A percentile compares a stretch with the other conserved stretches of the same genome.
phyloP scores from a whole-genome alignment of 2,113 vertebrate genomes.

The Pangasianodon hypophthalmus region DNA sequence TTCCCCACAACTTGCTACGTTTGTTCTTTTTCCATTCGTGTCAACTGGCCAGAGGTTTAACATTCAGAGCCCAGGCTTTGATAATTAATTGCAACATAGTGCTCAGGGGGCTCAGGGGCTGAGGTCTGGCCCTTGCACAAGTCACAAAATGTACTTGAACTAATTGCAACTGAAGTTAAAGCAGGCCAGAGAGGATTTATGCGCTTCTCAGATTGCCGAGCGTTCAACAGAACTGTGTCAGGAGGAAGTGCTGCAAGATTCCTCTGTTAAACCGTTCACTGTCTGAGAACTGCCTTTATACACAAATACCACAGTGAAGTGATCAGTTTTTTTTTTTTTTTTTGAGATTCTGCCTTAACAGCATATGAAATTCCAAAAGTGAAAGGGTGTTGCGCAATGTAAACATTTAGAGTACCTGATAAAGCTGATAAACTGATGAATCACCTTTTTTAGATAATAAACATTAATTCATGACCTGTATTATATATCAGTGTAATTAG shows the following conservation, averaged over 20 bases:
- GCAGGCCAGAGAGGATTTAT: conserved; percentile 66
- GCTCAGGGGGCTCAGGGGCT: conserved; percentile 56
- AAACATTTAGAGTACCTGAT: background rate
- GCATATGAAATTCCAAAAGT: background rate
- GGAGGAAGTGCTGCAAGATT: conserved; percentile 37
- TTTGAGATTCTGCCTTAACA: background rate
- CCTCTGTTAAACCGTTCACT: conserved; percentile 29
- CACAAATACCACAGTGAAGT: conserved; percentile 8
- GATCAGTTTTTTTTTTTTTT: background rate
- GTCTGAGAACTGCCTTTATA: conserved; percentile 16
- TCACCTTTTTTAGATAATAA: background rate
- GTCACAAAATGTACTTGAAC: conserved; percentile 79
- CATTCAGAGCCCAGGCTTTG: conserved; percentile 52
- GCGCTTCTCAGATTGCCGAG: conserved; percentile 60
- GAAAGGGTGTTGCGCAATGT: background rate
- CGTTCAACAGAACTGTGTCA: conserved; percentile 54
- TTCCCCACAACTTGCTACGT: background rate
- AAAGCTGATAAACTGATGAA: background rate
- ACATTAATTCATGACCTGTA: background rate
- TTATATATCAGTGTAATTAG: too few relatives aligned
- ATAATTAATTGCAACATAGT: conserved; percentile 69
- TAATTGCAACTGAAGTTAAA: conserved; percentile 71
- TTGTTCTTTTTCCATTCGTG: conserved; percentile 40
- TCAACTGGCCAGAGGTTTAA: conserved; percentile 51
- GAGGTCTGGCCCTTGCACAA: conserved; percentile 70